Evolutionary conservation across 2,797 vertebrate species (phyloP), one percentile per base, ranked within the genome.

Genomic region (Otolemur crassicaudatus): DNA sequence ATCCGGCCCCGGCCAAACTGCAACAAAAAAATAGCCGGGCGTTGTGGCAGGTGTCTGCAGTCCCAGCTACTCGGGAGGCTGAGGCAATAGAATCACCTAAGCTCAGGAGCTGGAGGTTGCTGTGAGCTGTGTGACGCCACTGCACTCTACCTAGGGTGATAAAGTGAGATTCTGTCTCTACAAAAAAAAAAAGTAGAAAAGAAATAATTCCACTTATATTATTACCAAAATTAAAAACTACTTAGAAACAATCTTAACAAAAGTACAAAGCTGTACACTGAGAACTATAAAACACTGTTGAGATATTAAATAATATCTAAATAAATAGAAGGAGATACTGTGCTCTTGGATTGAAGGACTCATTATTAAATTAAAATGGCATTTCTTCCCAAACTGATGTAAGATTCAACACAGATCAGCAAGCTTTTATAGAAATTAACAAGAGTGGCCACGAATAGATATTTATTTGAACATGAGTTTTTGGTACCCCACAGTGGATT

Each of bases 181-280:
- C 40, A 5, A 40, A 40, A 40, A 40, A 40, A 40, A 40, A 4
- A 40, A 40, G 40, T 40, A 40, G 4, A 40, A 40, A 40, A 40
- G 4, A 40, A 40, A 40, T 40, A 40, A 40, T 40, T 5, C 37
- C 14, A 90, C 43, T 92, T 65, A 72, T 5, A 49, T 91, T 13
- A 86, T n/a, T 53, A 88, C 85, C 29, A 90, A 95, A 94, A 93
- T 58, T 87, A 91, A 61, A 80, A 95, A 83, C 37, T 73, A 53
- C n/a, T 84, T 92, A 65, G 49, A 20, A 82, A 72, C 56, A 96
- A 79, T 79, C 53, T 17, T 77, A 92, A 92, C 40, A 63, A 72
- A 91, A 83, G 43, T 80, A 0, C 8, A 91, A 63, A 75, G 31
- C 10, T 70, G 6, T 25, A 89, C 4, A 34, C 7, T 90, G 11